Evolutionary conservation across 2,797 vertebrate species (phyloP).

Genomic region (Decapterus maruadsi): DNA sequence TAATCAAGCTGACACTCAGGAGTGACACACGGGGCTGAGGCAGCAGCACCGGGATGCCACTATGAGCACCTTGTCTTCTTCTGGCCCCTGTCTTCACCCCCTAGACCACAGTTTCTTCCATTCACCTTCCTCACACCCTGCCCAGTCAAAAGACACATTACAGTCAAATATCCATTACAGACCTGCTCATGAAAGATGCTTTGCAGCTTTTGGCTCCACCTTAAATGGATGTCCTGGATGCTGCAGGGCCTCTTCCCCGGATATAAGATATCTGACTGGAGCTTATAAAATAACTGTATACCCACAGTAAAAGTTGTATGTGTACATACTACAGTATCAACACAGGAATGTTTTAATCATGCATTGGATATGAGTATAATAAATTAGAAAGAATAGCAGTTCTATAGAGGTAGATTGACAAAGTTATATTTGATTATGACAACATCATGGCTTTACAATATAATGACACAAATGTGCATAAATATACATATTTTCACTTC

Average conservation of each 20-base stretch:
- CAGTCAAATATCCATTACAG: neutral
- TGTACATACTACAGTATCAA: no score
- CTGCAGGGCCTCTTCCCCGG: neutral
- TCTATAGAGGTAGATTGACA: no score
- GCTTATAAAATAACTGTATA: no score
- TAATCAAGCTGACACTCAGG: conserved; percentile 72
- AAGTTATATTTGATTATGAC: no score
- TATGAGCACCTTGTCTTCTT: conserved; percentile 48
- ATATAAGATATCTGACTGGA: no score
- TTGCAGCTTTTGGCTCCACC: neutral
- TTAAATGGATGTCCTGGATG: neutral
- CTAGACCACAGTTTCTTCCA: no score
- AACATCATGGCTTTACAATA: no score
- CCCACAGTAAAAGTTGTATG: no score
- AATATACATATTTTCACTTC: no score
- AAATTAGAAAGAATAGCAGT: neutral
- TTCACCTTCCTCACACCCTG: neutral
- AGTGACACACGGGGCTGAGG: conserved; percentile 65
- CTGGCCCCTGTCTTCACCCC: conserved; percentile 22
- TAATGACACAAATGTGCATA: no score
- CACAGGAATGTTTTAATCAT: no score
- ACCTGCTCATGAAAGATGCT: conserved; percentile 4
- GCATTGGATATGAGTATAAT: no score
- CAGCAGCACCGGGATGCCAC: conserved; percentile 26
- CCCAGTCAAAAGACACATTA: neutral